phyloP scores from a whole-genome alignment of 2,113 vertebrate genomes.

The Ophthalmolycus amberensis region DNA sequence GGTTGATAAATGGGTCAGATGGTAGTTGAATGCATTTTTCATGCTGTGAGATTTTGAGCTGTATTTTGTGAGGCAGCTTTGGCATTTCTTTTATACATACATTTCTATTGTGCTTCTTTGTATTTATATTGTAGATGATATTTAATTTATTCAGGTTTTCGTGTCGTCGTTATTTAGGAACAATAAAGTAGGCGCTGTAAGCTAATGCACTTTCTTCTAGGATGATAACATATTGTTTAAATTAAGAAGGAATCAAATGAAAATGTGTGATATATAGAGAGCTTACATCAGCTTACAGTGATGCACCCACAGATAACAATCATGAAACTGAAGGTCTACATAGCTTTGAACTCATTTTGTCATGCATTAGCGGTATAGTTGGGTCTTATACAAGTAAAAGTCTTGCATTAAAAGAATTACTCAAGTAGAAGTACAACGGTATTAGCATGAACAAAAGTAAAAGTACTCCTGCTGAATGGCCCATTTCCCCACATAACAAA shows the following conservation, averaged over 20 bases:
- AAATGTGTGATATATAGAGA: not conserved
- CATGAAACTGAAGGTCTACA: not conserved
- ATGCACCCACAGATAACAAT: not conserved
- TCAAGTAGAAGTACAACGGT: no score
- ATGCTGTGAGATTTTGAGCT: not conserved
- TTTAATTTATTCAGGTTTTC: not conserved
- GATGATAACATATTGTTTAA: not conserved
- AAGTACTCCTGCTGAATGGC: no score
- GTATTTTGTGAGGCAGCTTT: not conserved
- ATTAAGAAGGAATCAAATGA: not conserved
- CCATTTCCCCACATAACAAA: no score
- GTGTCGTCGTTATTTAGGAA: not conserved
- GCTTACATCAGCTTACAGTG: not conserved
- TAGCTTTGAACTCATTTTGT: not conserved
- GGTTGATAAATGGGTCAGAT: not conserved
- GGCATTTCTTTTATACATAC: not conserved
- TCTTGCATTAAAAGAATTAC: no score
- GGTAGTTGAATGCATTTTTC: not conserved
- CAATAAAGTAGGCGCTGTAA: not conserved
- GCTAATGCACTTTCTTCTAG: not conserved
- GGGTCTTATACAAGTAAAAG: no score
- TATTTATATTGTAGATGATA: no score
- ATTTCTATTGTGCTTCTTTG: no score
- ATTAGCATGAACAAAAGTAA: no score
- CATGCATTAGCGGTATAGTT: not conserved